Base-by-base conservation (phyloP, 1,140 invertebrate species). In the Fopius arisanus region DNA sequence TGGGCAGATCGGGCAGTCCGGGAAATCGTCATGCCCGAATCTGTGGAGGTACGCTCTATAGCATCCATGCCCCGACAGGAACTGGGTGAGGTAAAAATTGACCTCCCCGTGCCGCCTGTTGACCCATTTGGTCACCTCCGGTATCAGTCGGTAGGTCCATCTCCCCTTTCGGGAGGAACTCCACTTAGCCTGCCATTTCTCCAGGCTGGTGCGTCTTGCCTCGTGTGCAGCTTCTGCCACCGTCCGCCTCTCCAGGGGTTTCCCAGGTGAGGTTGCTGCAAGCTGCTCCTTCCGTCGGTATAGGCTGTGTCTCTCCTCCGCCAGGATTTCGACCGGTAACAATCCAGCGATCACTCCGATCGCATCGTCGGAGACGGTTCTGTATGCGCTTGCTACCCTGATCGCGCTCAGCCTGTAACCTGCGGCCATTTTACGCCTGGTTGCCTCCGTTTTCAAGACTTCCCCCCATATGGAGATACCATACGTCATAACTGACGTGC, bases 81-180 rank as follows among this genome's bases (percentile, higher is more conserved):
- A 41, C 66, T 79, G 79, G 21, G 77, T 75, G 10, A 78, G 59
- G 33, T 75, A 76, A 68, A 76, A 78, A 7, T 75, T 74, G 5
- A 75, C 59, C 4, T 70, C 31, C 4, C 76, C 69, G 43, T 75
- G 70, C 23, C 67, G 67, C 21, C 73, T 37, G 10, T 75, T 70
- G 2, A 77, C 28, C 78, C 78, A 78, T 3, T 2, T 16, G 19
- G 54, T 70, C 12, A 80, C 67, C 16, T 77, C 37, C 10, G 72
- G 65, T 1, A 80, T 78, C 19, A 78, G 33, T 16, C 29, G 41
- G 16, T 71, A 54, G 2, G 78, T 80, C 75, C 78, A 77, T 6
- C 70, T 23, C 10, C 74, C 78, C 65, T 59, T 78, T 14, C 3
- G 3, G 31, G 31, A 33, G 9, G 31, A 4, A 28, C 73, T 37